phyloP scores from a whole-genome alignment of 2,888 invertebrate genomes.

The Yponomeuta evonymella region DNA sequence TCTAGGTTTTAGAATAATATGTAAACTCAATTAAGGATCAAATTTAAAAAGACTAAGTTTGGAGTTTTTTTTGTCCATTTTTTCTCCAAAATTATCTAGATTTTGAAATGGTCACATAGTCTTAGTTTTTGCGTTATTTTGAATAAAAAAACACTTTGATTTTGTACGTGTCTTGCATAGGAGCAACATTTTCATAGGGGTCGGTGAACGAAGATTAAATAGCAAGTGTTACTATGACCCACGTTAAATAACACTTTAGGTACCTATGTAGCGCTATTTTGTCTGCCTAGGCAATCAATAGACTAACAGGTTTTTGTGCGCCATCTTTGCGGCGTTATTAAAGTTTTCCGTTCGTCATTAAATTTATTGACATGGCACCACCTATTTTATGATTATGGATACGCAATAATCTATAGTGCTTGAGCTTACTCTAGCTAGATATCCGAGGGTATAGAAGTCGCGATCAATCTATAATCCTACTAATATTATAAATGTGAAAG shows the following conservation, averaged over 20 bases:
- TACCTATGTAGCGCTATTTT: not conserved
- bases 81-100: too few species aligned
- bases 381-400: constrained; percentile 1
- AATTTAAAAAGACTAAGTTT: too few species aligned
- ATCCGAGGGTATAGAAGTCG: not conserved
- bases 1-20: too few species aligned
- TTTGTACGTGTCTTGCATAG: too few species aligned
- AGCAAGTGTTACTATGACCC: not conserved
- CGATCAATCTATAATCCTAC: too few species aligned
- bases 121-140: too few species aligned
- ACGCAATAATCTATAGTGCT: not conserved
- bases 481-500: too few species aligned
- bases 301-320: not conserved
- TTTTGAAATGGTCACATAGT: too few species aligned
- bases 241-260: not conserved
- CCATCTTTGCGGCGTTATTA: not conserved
- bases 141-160: too few species aligned
- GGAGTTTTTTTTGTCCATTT: too few species aligned
- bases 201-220: not conserved
- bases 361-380: constrained; percentile 1
- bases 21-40: too few species aligned
- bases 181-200: too few species aligned
- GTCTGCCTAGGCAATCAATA: not conserved
- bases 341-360: not conserved
- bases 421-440: not conserved